Percentiles rank a stretch among this genome's conserved stretches.
phyloP scores from a whole-genome alignment of 1,140 invertebrate species.

The Elymnias hypermnestra region DNA sequence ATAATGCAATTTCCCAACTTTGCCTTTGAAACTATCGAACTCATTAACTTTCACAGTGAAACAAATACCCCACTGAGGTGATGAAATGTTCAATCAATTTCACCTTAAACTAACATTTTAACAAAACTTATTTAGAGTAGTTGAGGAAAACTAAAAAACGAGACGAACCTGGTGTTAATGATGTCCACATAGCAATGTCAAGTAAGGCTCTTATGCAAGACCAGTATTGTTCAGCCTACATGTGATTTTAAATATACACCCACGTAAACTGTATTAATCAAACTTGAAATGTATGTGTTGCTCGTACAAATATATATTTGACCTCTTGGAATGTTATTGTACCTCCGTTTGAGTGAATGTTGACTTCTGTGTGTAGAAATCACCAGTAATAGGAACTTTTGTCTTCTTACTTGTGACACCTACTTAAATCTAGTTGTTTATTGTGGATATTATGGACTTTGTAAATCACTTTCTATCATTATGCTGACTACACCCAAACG shows the following conservation, averaged over 20 bases:
- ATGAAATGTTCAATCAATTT: no score
- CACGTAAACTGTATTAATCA: conserved; percentile 27
- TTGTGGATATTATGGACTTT: no score
- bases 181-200: conserved; percentile 29
- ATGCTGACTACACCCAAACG: no score
- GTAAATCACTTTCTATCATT: no score
- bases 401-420: no score
- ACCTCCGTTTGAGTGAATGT: conserved; percentile 1
- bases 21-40: no score
- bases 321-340: conserved; percentile 17
- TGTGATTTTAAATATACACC: conserved; percentile 32
- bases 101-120: no score
- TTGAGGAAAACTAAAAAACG: conserved; percentile 1
- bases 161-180: conserved; percentile 10
- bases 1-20: no score
- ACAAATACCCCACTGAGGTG: no score
- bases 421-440: no score
- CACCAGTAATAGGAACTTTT: not conserved
- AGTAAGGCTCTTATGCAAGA: conserved; percentile 33
- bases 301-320: conserved; percentile 16
- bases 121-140: no score
- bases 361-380: not conserved
- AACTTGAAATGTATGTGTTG: conserved; percentile 34
- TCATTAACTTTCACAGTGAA: no score
- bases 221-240: conserved; percentile 45